phyloP scores from a whole-genome alignment of 1,140 invertebrate species.

The Lycorma delicatula region DNA sequence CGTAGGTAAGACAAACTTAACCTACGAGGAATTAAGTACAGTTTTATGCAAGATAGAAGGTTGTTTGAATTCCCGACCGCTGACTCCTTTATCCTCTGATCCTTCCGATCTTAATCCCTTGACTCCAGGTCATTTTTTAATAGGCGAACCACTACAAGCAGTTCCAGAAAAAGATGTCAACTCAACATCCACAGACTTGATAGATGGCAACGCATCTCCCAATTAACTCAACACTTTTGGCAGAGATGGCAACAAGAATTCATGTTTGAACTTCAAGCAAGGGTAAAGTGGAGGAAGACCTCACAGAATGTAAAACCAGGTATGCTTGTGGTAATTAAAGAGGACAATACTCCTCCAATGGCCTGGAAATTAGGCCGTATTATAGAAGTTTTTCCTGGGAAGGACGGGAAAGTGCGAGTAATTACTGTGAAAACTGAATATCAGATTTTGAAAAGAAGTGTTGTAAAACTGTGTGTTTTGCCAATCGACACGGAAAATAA shows the following conservation, averaged over 20 bases:
- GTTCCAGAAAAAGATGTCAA: conserved; percentile 29
- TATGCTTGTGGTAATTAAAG: conserved; percentile 34
- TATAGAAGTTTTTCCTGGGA: conserved; percentile 28
- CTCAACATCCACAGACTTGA: conserved; percentile 20
- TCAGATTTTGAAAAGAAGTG: too few relatives aligned
- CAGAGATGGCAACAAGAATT: conserved; percentile 32
- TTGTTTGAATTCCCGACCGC: conserved; percentile 29
- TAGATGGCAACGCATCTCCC: conserved; percentile 24
- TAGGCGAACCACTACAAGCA: conserved; percentile 29
- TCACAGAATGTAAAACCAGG: conserved; percentile 24
- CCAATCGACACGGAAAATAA: too few relatives aligned
- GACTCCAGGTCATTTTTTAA: conserved; percentile 31
- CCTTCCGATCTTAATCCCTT: conserved; percentile 26
- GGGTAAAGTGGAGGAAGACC: conserved; percentile 25
- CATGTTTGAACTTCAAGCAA: conserved; percentile 29
- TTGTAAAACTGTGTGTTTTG: too few relatives aligned
- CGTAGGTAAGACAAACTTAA: too few relatives aligned
- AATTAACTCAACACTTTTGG: conserved; percentile 32
- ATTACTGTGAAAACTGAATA: too few relatives aligned
- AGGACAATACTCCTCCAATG: conserved; percentile 31
- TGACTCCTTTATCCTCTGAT: conserved; percentile 23
- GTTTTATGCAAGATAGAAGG: too few relatives aligned
- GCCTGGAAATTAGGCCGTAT: conserved; percentile 34
- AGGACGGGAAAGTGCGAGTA: conserved; percentile 30
- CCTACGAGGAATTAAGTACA: too few relatives aligned